Percentiles rank a stretch among this genome's conserved stretches.
Conservation (phyloP, 1,140 invertebrate genomes). For the Drosophila pectinifera region DNA sequence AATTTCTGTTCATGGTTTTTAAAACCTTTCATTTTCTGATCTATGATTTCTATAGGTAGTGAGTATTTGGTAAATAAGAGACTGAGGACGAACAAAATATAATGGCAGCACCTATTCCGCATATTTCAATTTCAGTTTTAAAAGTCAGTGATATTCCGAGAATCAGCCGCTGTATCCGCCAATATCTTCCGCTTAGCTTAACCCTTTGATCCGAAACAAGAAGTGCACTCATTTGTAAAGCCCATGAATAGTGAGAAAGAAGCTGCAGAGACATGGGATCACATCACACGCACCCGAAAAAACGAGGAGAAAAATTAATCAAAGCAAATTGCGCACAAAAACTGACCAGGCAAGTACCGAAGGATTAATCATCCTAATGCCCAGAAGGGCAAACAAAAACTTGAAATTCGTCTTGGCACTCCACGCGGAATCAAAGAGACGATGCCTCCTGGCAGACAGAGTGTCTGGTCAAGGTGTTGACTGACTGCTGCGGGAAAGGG, state of each 20-base stretch:
- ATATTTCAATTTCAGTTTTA: background rate
- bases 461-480: conserved; percentile 77
- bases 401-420: conserved; percentile 81
- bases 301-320: conserved; percentile 62
- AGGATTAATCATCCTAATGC: conserved; percentile 76
- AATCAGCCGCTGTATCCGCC: conserved; percentile 5
- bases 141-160: background rate
- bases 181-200: conserved; percentile 36
- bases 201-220: conserved; percentile 39
- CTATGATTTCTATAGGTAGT: too few relatives aligned
- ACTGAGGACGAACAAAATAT: too few relatives aligned
- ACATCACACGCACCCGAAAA: conserved; percentile 47
- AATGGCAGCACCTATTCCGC: too few relatives aligned
- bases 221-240: conserved; percentile 59
- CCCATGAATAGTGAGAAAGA: conserved; percentile 60
- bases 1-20: too few relatives aligned
- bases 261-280: conserved; percentile 42
- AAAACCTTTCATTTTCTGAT: too few relatives aligned
- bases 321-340: conserved; percentile 81
- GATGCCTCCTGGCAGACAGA: conserved; percentile 30
- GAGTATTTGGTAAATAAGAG: too few relatives aligned
- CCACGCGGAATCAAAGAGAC: conserved; percentile 39
- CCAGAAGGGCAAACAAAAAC: conserved; percentile 56
- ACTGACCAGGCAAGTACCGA: conserved; percentile 57
- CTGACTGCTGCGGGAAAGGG: conserved; percentile 53